Conservation (phyloP, 2,113 vertebrate species). For the Platysteira castanea region DNA sequence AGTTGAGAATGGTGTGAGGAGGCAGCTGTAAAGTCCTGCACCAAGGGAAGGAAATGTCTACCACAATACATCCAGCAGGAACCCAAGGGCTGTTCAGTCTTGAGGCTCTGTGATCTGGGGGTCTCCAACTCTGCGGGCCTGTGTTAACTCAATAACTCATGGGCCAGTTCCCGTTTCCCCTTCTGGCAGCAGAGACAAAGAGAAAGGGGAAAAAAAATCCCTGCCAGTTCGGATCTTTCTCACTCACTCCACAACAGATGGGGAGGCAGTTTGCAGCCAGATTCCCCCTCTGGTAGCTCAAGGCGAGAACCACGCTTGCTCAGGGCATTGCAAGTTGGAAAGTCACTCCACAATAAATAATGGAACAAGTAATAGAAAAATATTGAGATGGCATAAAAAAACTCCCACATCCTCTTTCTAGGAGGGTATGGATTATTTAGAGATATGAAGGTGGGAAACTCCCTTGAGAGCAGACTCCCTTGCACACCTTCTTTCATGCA, state of each 20-base stretch:
- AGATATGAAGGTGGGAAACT: background rate
- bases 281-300: constrained; percentile 54
- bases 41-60: background rate
- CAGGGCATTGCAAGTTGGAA: constrained; percentile 36
- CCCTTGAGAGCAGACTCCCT: background rate
- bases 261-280: constrained; percentile 52
- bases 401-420: background rate
- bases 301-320: constrained; percentile 8
- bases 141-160: constrained; percentile 26
- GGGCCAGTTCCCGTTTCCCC: constrained; percentile 10
- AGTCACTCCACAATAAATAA: constrained; percentile 48
- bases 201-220: background rate
- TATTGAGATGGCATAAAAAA: background rate
- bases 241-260: background rate
- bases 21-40: background rate
- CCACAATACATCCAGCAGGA: background rate
- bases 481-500: background rate
- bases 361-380: constrained; percentile 23
- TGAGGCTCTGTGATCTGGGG: background rate
- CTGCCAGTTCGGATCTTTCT: constrained; percentile 31
- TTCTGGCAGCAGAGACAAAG: constrained; percentile 21
- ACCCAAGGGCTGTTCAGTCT: background rate
- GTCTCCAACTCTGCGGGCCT: background rate
- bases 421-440: constrained; percentile 19
- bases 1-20: background rate